Evolutionary conservation across 2,797 vertebrate genomes (phyloP).

Genomic region (Karalla daura): DNA sequence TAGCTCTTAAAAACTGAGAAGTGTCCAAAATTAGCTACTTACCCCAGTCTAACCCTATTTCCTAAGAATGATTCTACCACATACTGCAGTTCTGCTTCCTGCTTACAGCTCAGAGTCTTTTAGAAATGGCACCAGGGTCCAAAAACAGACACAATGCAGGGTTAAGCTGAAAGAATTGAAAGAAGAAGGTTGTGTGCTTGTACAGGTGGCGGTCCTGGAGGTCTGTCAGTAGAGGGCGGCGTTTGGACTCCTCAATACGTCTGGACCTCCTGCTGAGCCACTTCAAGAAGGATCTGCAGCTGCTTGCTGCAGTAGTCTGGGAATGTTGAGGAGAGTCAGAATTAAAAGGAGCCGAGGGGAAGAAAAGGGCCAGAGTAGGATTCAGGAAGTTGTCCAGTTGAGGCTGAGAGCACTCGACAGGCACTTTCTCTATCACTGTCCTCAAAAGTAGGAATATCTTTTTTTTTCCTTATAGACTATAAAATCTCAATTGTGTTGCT

Average conservation of each 20-base stretch:
- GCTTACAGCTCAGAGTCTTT: neutral
- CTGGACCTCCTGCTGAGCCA: slow-evolving; percentile 86
- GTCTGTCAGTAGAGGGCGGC: neutral
- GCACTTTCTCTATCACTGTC: no score
- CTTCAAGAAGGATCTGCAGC: slow-evolving; percentile 93
- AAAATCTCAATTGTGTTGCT: no score
- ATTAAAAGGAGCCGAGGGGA: neutral
- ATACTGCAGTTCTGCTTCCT: neutral
- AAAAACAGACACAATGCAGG: neutral
- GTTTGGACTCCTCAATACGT: slow-evolving; percentile 74
- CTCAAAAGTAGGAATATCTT: no score
- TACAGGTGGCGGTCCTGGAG: neutral
- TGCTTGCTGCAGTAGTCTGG: slow-evolving; percentile 85
- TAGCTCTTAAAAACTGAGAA: neutral
- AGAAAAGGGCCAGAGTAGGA: neutral
- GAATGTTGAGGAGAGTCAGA: slow-evolving; percentile 9
- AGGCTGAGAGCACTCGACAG: no score
- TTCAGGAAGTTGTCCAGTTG: neutral
- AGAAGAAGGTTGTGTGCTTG: neutral
- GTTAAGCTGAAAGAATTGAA: neutral
- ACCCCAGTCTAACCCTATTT: neutral
- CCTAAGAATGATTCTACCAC: neutral
- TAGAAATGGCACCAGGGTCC: neutral
- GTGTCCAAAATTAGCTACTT: neutral
- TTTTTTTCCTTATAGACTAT: no score